phyloP scores from a whole-genome alignment of 2,888 invertebrate species.

The Sarcophaga carnaria region DNA sequence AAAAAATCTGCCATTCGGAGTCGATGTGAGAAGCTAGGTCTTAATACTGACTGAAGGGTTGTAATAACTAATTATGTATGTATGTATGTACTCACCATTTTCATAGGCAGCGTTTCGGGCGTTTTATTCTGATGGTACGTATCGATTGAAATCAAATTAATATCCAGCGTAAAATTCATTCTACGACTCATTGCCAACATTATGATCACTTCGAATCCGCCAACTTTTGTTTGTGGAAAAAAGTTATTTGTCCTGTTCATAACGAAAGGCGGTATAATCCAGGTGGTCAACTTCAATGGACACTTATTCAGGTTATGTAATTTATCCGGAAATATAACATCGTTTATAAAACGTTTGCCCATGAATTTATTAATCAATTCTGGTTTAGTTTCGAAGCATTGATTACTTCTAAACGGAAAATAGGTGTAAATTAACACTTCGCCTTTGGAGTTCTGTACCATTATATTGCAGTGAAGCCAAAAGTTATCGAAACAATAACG shows the following conservation, averaged over 20 bases:
- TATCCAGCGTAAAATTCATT: constrained; percentile 73
- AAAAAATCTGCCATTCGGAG: no score
- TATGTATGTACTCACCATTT: constrained; percentile 9
- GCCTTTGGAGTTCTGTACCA: constrained; percentile 74
- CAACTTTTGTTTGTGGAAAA: constrained; percentile 7
- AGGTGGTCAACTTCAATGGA: constrained; percentile 59
- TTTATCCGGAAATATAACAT: constrained; percentile 73
- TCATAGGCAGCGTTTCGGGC: constrained; percentile 1
- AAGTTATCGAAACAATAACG: constrained; percentile 76
- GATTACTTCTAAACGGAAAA: constrained; percentile 71
- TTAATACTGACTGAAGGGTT: no score
- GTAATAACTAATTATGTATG: no score
- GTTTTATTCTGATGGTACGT: constrained; percentile 8
- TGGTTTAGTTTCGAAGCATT: constrained; percentile 69
- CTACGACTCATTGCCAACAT: constrained; percentile 68
- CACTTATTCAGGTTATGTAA: constrained; percentile 72
- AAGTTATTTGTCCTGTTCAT: constrained; percentile 1
- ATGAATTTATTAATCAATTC: constrained; percentile 72
- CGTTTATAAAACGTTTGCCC: constrained; percentile 69
- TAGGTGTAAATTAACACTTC: constrained; percentile 76
- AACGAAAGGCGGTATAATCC: constrained; percentile 63
- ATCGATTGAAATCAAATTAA: constrained; percentile 51
- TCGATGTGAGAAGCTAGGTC: no score
- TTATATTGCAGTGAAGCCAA: constrained; percentile 76
- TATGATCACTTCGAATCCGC: constrained; percentile 72